These are phyloP conservation scores for Coboldia fuscipes DNA, from an alignment of 1,140 invertebrate species.

Conservation along the genomic window DNA sequence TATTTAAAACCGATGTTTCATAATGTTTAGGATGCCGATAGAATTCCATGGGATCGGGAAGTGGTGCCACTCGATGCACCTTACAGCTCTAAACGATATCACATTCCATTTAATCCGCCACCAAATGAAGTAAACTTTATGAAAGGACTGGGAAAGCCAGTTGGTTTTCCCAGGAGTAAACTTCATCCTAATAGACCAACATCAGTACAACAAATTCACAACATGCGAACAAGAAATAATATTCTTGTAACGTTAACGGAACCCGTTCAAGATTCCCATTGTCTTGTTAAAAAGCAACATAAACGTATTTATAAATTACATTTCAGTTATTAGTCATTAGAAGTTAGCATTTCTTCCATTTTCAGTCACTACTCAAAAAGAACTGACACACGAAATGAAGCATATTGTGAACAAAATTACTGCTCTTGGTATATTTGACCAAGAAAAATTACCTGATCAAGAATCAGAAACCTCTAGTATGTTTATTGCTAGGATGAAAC, in stretches of 20 bases:
- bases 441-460: too few species aligned
- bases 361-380: not conserved
- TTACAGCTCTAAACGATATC: not conserved
- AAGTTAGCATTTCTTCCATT: not conserved
- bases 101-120: conserved; percentile 1
- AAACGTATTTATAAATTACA: too few species aligned
- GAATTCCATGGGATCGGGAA: not conserved
- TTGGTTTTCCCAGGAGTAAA: not conserved
- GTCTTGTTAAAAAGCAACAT: conserved; percentile 1
- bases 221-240: conserved; percentile 1
- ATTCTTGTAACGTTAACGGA: conserved; percentile 1
- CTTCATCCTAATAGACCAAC: conserved; percentile 1
- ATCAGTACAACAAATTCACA: not conserved
- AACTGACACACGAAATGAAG: not conserved
- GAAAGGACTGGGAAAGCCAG: not conserved
- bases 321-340: too few species aligned
- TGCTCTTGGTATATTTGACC: not conserved
- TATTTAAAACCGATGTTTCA: too few species aligned
- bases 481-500: too few species aligned
- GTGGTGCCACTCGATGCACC: not conserved
- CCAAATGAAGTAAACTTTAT: conserved; percentile 1
- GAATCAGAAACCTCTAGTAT: too few species aligned
- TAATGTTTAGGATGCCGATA: too few species aligned
- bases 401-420: not conserved
- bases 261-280: not conserved